Percentiles rank a stretch among this genome's conserved stretches.
Conservation (phyloP, 2,888 invertebrate species). For the Amphipoea oculea region DNA sequence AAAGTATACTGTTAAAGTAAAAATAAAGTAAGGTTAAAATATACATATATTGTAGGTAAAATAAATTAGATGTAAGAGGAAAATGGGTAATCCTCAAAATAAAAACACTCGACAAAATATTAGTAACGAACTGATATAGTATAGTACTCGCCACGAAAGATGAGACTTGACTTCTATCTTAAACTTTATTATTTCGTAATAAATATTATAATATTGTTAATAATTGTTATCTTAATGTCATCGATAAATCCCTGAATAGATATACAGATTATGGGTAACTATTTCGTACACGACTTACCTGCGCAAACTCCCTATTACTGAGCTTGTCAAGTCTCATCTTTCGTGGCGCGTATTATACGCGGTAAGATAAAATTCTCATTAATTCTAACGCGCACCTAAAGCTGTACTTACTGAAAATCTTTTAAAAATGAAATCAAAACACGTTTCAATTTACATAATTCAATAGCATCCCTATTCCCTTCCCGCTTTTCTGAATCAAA, state of each 20-base stretch:
- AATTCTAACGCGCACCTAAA: constrained; percentile 21
- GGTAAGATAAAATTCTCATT: constrained; percentile 23
- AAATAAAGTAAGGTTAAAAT: not conserved
- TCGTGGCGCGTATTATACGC: no score
- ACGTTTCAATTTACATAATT: constrained; percentile 52
- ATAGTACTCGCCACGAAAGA: no score
- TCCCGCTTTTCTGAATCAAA: constrained; percentile 15
- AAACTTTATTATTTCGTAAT: no score
- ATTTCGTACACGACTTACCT: no score
- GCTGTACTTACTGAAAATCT: constrained; percentile 7
- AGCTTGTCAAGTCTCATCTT: no score
- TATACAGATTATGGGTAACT: no score
- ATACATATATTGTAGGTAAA: not conserved
- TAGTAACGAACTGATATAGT: not conserved
- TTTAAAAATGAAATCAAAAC: constrained; percentile 48
- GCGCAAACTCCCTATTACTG: no score
- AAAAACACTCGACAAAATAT: not conserved
- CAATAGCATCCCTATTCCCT: constrained; percentile 33
- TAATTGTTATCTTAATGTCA: no score
- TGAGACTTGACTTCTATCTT: no score
- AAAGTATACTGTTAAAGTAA: not conserved
- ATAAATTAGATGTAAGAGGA: not conserved
- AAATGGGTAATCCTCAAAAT: not conserved
- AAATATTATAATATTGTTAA: no score
- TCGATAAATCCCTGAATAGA: no score